phyloP scores from a whole-genome alignment of 1,140 invertebrate genomes.

The Zaprionus capensis region DNA sequence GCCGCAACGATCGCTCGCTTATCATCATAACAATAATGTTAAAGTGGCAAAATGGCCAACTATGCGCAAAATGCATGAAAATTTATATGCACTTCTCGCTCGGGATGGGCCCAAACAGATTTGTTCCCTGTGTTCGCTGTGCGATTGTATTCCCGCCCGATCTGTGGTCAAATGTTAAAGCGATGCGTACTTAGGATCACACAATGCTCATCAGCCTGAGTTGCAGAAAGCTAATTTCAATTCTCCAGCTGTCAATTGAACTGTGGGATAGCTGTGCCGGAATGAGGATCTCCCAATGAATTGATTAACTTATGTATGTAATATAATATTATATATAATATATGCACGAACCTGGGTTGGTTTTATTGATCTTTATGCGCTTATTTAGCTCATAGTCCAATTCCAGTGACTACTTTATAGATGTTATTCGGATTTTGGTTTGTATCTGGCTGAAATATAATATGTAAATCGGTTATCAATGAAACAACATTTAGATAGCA shows the following conservation, averaged over 20 bases:
- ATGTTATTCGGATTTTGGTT: not conserved
- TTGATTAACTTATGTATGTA: not conserved
- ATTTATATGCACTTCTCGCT: conserved; percentile 64
- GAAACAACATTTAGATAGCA: not conserved
- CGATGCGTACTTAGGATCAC: conserved; percentile 1
- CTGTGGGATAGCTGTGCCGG: not conserved
- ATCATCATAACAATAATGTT: conserved; percentile 84
- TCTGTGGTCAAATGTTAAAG: conserved; percentile 23
- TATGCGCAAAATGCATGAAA: conserved; percentile 74
- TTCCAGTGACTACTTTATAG: not conserved
- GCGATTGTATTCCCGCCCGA: conserved; percentile 54
- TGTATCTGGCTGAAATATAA: not conserved
- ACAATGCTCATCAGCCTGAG: not conserved
- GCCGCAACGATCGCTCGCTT: conserved; percentile 65
- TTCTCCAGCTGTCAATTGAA: conserved; percentile 35
- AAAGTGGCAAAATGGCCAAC: conserved; percentile 84
- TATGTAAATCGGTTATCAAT: not conserved
- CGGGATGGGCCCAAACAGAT: conserved; percentile 47
- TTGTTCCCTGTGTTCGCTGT: conserved; percentile 47
- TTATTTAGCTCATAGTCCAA: not conserved
- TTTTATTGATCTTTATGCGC: not conserved
- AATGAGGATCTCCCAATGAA: not conserved
- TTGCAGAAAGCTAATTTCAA: conserved; percentile 22
- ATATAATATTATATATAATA: not conserved
- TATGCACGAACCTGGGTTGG: not conserved